A percentile compares a stretch with the other conserved stretches of the same genome.
These are phyloP conservation scores for Tetrapedia diversipes DNA, from an alignment of 2,888 invertebrate genomes.

Conservation along the genomic window DNA sequence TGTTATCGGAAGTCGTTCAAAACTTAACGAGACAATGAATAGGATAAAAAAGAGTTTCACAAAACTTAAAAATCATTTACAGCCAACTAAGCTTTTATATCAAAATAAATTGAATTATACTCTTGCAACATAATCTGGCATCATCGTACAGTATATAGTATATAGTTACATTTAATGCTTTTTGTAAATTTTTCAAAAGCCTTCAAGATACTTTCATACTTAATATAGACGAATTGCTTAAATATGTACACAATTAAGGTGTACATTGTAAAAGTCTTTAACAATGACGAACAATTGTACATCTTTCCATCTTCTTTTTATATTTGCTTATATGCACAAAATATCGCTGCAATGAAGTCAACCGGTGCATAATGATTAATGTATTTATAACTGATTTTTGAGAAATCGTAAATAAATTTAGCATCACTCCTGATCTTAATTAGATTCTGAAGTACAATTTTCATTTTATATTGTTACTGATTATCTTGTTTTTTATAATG, in stretches of 20 bases:
- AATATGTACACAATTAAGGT: background rate
- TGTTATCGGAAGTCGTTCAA: slow-evolving; percentile 8
- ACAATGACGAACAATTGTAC: slow-evolving; percentile 4
- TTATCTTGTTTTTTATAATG: slow-evolving; percentile 6
- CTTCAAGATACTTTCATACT: slow-evolving; percentile 40
- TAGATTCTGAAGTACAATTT: background rate
- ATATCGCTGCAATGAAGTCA: slow-evolving; percentile 25
- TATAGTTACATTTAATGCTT: slow-evolving; percentile 18
- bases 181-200: slow-evolving; percentile 43
- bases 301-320: background rate
- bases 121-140: background rate
- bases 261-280: slow-evolving; percentile 37
- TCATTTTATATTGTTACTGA: slow-evolving; percentile 7
- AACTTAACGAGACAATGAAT: background rate
- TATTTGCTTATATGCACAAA: slow-evolving; percentile 22
- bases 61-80: slow-evolving; percentile 4
- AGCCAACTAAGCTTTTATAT: background rate
- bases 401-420: slow-evolving; percentile 12
- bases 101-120: background rate
- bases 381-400: slow-evolving; percentile 9
- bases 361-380: slow-evolving; percentile 12
- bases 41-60: background rate
- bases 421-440: background rate
- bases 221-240: slow-evolving; percentile 23
- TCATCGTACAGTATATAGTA: background rate